Conservation (phyloP, 2,888 invertebrate species). For the Meloe dianella region DNA sequence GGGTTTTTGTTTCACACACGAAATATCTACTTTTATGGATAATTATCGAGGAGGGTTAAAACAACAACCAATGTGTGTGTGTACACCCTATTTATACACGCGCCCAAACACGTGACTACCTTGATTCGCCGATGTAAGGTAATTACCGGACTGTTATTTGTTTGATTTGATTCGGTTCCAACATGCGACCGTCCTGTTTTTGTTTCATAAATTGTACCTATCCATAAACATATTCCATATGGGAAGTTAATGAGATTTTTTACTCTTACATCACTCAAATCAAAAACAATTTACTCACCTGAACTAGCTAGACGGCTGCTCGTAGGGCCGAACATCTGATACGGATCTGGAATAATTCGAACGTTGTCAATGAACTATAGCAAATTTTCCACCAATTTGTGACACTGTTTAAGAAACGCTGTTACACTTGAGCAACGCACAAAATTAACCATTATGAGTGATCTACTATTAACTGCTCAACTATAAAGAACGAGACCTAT, state of each 20-base stretch:
- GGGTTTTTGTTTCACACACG: constrained; percentile 53
- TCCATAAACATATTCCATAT: constrained; percentile 16
- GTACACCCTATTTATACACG: constrained; percentile 25
- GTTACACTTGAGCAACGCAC: too few species aligned
- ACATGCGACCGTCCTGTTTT: constrained; percentile 51
- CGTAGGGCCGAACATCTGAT: constrained; percentile 97
- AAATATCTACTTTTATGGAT: constrained; percentile 32
- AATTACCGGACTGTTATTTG: constrained; percentile 43
- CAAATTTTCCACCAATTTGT: too few species aligned
- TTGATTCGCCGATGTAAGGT: constrained; percentile 34
- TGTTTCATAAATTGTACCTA: constrained; percentile 16
- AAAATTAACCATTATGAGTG: too few species aligned
- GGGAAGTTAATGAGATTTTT: constrained; percentile 27
- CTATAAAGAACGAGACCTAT: too few species aligned
- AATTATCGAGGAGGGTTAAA: constrained; percentile 18
- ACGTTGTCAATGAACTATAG: neutral
- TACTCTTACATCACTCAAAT: neutral
- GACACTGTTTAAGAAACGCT: too few species aligned
- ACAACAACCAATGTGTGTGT: constrained; percentile 12
- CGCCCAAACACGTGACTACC: constrained; percentile 47
- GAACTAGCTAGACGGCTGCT: constrained; percentile 96
- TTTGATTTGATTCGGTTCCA: constrained; percentile 55
- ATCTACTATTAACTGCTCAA: too few species aligned
- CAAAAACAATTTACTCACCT: constrained; percentile 65
- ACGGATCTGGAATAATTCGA: constrained; percentile 80